Percentiles rank a stretch among this genome's conserved stretches.
Evolutionary conservation across 2,888 invertebrate genomes (phyloP).

Genomic region (Dynastes maya): DNA sequence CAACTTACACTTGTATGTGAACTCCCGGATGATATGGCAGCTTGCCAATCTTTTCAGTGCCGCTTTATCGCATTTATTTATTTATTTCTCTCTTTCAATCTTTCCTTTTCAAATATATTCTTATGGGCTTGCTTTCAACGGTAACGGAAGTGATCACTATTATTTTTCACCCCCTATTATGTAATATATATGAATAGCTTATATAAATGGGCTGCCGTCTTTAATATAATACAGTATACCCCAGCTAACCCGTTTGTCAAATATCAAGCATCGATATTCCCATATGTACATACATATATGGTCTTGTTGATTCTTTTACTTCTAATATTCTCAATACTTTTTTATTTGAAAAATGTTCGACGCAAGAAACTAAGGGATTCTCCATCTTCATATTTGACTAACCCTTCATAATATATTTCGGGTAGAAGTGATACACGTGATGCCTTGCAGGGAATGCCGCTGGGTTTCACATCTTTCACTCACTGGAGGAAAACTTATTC

Average conservation of each 20-base stretch:
- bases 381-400: too few relatives aligned
- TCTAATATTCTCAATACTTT: neutral
- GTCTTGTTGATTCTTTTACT: neutral
- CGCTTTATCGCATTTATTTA: conserved; percentile 32
- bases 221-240: conserved; percentile 11
- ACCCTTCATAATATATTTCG: too few relatives aligned
- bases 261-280: conserved; percentile 21
- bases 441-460: too few relatives aligned
- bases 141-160: conserved; percentile 34
- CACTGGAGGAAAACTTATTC: too few relatives aligned
- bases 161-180: conserved; percentile 39
- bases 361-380: too few relatives aligned
- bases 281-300: neutral
- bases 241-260: conserved; percentile 16
- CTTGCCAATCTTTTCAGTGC: conserved; percentile 28
- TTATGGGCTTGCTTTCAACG: conserved; percentile 19
- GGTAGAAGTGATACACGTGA: too few relatives aligned
- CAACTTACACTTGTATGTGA: neutral
- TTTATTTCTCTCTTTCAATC: conserved; percentile 37
- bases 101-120: conserved; percentile 39
- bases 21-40: conserved; percentile 16
- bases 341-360: neutral
- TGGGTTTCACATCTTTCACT: too few relatives aligned
- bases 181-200: conserved; percentile 33
- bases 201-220: conserved; percentile 25